Percentiles rank a stretch among this genome's conserved stretches.
Evolutionary conservation across 2,797 vertebrate genomes (phyloP).

Genomic region (Limosa lapponica): DNA sequence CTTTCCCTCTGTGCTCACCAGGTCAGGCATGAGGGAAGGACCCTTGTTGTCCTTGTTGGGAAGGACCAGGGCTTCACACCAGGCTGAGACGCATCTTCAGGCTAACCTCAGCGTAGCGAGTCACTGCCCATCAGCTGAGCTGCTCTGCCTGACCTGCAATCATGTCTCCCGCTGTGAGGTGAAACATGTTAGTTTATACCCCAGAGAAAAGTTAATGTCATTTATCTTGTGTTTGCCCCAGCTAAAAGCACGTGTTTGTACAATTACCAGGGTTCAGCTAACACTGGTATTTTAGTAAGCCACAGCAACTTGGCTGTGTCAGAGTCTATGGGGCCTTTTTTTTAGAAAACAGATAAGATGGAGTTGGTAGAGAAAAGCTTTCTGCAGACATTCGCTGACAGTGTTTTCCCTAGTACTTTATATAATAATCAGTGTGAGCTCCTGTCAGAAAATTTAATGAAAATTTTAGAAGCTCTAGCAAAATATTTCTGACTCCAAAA

Average conservation of each 20-base stretch:
- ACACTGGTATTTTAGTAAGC: conserved; percentile 41
- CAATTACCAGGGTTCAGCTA: conserved; percentile 30
- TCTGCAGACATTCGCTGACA: conserved; percentile 4
- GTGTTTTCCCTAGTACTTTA: not conserved
- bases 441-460: conserved; percentile 6
- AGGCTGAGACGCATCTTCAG: not conserved
- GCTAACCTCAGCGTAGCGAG: not conserved
- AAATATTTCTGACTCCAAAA: conserved; percentile 14
- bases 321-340: not conserved
- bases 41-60: not conserved
- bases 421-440: not conserved
- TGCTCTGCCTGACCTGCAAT: not conserved
- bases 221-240: conserved; percentile 25
- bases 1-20: not conserved
- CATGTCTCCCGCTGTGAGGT: not conserved
- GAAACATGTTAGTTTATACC: not conserved
- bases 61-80: not conserved
- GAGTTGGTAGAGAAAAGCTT: conserved; percentile 7
- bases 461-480: conserved; percentile 7
- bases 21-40: not conserved
- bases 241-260: conserved; percentile 7
- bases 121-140: not conserved
- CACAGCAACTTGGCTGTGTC: conserved; percentile 40
- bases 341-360: conserved; percentile 42
- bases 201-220: not conserved